phyloP scores from a whole-genome alignment of 2,797 vertebrate species.

The Botia almorhae region DNA sequence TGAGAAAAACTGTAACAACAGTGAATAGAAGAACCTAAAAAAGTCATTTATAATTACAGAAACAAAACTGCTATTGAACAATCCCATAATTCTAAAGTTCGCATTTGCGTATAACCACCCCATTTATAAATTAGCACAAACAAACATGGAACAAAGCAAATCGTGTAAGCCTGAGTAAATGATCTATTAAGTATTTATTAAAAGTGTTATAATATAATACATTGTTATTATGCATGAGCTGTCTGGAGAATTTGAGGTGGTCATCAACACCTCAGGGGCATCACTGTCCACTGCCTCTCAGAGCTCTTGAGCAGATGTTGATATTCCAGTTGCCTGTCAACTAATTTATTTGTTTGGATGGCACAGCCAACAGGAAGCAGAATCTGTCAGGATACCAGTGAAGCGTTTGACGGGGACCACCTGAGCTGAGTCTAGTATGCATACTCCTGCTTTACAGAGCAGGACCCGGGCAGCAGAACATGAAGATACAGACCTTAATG shows the following conservation, averaged over 20 bases:
- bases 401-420: constrained; percentile 46
- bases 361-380: constrained; percentile 10
- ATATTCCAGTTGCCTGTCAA: constrained; percentile 41
- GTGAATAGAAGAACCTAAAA: not conserved
- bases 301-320: constrained; percentile 39
- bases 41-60: not conserved
- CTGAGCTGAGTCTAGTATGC: constrained; percentile 31
- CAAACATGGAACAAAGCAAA: no score
- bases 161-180: not conserved
- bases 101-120: not conserved
- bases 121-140: no score
- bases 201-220: not conserved
- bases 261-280: not conserved
- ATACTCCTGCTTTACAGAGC: not conserved
- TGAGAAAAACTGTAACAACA: constrained; percentile 10
- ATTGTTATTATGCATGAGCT: constrained; percentile 10
- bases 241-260: not conserved
- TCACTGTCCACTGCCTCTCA: constrained; percentile 4
- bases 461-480: not conserved
- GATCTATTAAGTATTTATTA: no score
- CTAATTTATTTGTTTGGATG: constrained; percentile 9
- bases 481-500: not conserved
- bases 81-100: not conserved
- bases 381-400: constrained; percentile 27
- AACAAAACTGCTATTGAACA: not conserved